A percentile compares a stretch with the other conserved stretches of the same genome.
Conservation (phyloP, 2,113 vertebrate genomes). For the Ginglymostoma cirratum region DNA sequence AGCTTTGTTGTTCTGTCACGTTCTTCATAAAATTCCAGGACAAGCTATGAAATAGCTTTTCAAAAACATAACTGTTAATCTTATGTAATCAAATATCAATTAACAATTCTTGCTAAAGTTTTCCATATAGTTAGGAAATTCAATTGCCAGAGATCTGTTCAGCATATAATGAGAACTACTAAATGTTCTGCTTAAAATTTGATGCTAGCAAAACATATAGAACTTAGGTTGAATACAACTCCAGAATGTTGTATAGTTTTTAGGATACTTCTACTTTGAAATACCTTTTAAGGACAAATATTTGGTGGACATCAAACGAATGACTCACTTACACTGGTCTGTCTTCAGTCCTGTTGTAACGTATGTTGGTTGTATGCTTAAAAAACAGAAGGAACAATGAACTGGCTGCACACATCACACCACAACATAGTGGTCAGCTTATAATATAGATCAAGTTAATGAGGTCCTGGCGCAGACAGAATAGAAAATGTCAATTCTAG, state of each 20-base stretch:
- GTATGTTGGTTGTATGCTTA: not conserved
- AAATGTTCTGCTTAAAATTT: conserved; percentile 16
- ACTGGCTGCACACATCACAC: not conserved
- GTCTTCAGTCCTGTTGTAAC: not conserved
- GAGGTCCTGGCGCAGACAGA: not conserved
- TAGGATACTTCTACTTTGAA: not conserved
- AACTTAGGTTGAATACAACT: not conserved
- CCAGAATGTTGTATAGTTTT: not conserved
- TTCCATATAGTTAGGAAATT: not conserved
- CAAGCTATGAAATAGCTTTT: not conserved
- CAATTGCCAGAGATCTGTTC: not conserved
- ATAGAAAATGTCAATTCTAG: not conserved
- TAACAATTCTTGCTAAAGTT: not conserved
- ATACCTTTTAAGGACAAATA: not conserved
- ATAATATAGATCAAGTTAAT: not conserved
- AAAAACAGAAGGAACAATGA: not conserved
- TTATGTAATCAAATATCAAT: not conserved
- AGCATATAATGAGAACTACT: not conserved
- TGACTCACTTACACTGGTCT: not conserved
- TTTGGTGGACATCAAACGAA: not conserved
- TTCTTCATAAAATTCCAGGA: not conserved
- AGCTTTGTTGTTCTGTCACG: not conserved
- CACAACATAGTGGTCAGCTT: not conserved
- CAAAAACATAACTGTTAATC: not conserved
- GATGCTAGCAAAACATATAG: not conserved